Base-by-base conservation (phyloP, 2,797 vertebrate genomes). In the Morus bassanus region DNA sequence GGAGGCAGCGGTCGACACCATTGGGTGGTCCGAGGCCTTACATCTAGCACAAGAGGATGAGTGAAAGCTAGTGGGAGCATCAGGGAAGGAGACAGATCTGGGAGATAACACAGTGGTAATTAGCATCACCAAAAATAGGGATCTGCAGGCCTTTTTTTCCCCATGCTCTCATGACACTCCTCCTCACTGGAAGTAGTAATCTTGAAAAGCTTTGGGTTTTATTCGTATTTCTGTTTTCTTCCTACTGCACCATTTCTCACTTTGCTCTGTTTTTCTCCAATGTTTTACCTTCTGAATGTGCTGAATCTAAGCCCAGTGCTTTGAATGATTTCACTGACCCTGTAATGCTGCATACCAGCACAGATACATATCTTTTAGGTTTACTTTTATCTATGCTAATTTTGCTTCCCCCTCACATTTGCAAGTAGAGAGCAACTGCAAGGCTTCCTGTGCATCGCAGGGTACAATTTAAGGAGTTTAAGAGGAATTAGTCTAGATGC, bases 331-430 rank as follows among this genome's bases (percentile, higher is more conserved):
- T 31, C 88, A 17, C 80, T 87, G 91, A 95, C 94, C 93, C 90
- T 53, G 51, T 46, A 31, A 48, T 27, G 57, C 56, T 79, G 51
- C 90, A 87, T 82, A 80, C 85, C 74, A 79, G 72, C 68, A 50
- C 51, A 85, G 93, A 95, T 90, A 56, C 45, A 33, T 43, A 95
- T 94, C 88, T 91, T 48, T 53, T 64, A 67, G 48, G 63, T 60
- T 95, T 82, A 73, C 77, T 94, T 96, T 94, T 92, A 91, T 90
- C 88, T 91, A 82, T 68, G 83, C 80, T 90, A 95, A 93, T 91
- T 92, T 80, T 81, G 35, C 76, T 91, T 94, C 93, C 94, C 83
- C 88, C 95, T 91, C 93, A 85, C 63, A 41, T 91, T 96, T 79
- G 57, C 87, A 85, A 89, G 76, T 54, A 85, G 68, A 77, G 77